Evolutionary conservation across 2,888 invertebrate species (phyloP), one percentile per base, ranked within the genome.

Genomic region (Apotomis capreana): DNA sequence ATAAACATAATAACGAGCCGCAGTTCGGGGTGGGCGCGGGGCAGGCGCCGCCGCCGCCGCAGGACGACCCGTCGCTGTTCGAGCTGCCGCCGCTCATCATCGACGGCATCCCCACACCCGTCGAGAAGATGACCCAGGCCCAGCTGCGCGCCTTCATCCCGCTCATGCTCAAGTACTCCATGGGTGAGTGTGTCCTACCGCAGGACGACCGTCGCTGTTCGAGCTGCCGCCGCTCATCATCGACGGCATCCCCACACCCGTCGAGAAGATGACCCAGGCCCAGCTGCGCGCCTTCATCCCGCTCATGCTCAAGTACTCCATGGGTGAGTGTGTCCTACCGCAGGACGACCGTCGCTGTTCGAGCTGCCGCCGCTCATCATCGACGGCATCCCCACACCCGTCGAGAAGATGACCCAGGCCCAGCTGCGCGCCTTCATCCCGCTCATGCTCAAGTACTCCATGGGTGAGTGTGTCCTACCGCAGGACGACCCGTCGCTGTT

Each of bases 81-180:
- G 99, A 99, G 94, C 93, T 99, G 88, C 99, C 99, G 75, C 98
- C 98, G 60, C 94, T 99, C 77, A 98, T 98, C 83, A 98, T 99
- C 83, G 99, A 99, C 92, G 99, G 99, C 76, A 99, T 99, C 87
- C 99, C 99, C 76, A 99, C 99, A 74, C 98, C 99, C 13, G 98
- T 99, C 0, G 99, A 99, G 93, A 99, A 99, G 95, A 99, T 99
- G 99, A 99, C 99, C 55, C 98, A 99, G 94, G 99, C 99, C 69
- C 99, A 99, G 91, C 94, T 99, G 74, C 92, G 99, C 81, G 98
- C 98, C 73, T 99, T 99, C 91, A 99, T 99, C 82, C 99, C 99
- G 76, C 95, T 99, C 81, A 99, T 99, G 99, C 94, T 99, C 84
- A 99, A 99, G 93, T 99, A 98, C 90, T 98, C 98, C 5, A 99